Base-by-base conservation (phyloP, 2,888 invertebrate genomes). In the Parnassius glacialis region DNA sequence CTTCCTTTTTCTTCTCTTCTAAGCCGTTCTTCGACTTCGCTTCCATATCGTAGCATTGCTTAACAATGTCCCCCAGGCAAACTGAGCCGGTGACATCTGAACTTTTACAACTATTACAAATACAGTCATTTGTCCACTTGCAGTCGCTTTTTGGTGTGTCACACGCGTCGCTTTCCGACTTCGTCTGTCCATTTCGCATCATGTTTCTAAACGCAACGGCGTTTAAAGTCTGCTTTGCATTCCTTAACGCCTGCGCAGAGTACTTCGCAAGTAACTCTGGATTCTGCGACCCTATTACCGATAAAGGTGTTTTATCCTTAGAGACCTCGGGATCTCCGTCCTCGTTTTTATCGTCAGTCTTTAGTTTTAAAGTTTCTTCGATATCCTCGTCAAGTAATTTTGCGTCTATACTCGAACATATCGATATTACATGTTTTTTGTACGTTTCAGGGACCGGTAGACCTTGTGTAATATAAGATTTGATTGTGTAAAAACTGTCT, bases 121-220 rank as follows among this genome's bases (percentile, higher is more conserved):
- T 71, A 55, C 90, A 90, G 13, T 91, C 90, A 3, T 80, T 89
- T 0, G 91, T 90, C 82, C 87, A 90, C 52, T 90, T 90, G 64
- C 90, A 91, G 9, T 86, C 87, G 0, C 72, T 82, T 51, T 84
- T 85, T 0, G 88, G 87, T 0, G 84, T 87, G 48, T 88, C 89
- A n/a, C 87, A 89, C 0, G 81, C 80, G 2, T 90, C 90, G 1
- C 83, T 82, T 2, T 90, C 90, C 0, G 85, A 85, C 13, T 89
- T 89, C 0, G 80, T 83, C 11, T 86, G 86, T 0, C 85, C 86
- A 9, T 84, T 88, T 0, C 83, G 67, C 11, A 80, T 76, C 61
- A 88, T 81, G 12, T 85, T 86, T 0, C 83, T 79, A 58, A 90
- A 90, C 0, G 90, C 90, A 0, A 90, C 87, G 0, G 87, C 85